Base-by-base conservation (phyloP, 2,888 invertebrate genomes). In the Metacarcinus magister region DNA sequence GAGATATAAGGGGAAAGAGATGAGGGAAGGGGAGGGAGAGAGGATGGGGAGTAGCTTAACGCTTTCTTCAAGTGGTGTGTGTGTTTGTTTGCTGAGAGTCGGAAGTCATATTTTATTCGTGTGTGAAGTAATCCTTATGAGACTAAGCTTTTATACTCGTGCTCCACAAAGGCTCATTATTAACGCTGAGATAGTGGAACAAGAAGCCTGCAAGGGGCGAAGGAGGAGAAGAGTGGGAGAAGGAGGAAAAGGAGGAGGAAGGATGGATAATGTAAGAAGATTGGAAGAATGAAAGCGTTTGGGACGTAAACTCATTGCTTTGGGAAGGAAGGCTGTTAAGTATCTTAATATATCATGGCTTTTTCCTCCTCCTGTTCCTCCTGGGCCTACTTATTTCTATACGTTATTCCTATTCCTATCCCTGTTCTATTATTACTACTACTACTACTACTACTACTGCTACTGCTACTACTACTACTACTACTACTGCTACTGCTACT, bases 401-500 rank as follows among this genome's bases (percentile, higher is more conserved):
- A 48, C 48, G 0, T 13, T 48, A 48, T 13, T 48, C 7, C 48
- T 48, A 67, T 19, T 67, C 13, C 60, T 67, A 67, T 19, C 19
- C 4, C 60, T 67, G 16, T 67, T 67, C 5, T 67, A 23, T 19
- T 67, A 67, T 13, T 67, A 67, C 60, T 23, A 67, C 93, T 97
- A 94, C 94, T 97, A 97, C 91, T 97, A 97, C 90, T 97, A 94
- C 67, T 96, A 97, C 94, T 96, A 97, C 95, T 97, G 96, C 95
- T 97, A 97, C 91, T 97, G 97, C 94, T 97, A 96, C 96, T 90
- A 97, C 96, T 96, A 92, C 91, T 96, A 97, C 96, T 96, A 96
- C 92, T 96, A 97, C 96, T 96, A 97, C 93, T 97, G 95, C 95
- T 97, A 97, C 96, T 95, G 97, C 95, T 97, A 97, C 95, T 96